phyloP scores from a whole-genome alignment of 2,888 invertebrate species.

The Apotomis capreana region DNA sequence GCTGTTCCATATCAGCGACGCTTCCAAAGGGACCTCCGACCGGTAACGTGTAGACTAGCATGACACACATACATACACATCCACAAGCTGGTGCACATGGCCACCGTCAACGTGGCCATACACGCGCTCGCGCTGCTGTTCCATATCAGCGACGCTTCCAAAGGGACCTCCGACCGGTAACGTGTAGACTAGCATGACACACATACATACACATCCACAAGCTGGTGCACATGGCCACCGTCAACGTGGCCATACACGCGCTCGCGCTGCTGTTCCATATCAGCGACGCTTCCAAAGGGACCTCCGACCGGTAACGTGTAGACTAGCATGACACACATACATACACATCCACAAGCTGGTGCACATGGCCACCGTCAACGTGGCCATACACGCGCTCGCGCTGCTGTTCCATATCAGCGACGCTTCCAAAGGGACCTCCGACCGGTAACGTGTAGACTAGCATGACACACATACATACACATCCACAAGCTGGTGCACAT shows the following conservation, averaged over 20 bases:
- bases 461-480: too few species aligned
- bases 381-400: constrained; percentile 83
- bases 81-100: too few species aligned
- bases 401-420: constrained; percentile 83
- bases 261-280: constrained; percentile 65
- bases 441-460: too few species aligned
- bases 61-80: too few species aligned
- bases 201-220: too few species aligned
- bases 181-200: too few species aligned
- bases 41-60: too few species aligned
- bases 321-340: too few species aligned
- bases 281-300: constrained; percentile 60
- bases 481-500: background rate
- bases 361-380: constrained; percentile 71
- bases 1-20: constrained; percentile 66
- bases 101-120: constrained; percentile 70
- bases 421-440: background rate
- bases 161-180: constrained; percentile 49
- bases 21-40: constrained; percentile 55
- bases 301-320: too few species aligned
- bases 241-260: constrained; percentile 71
- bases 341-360: too few species aligned
- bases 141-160: constrained; percentile 64
- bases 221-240: constrained; percentile 50
- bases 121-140: constrained; percentile 64